Percentiles rank a stretch among this genome's conserved stretches.
phyloP scores from a whole-genome alignment of 2,797 vertebrate species.

The Octomys mimax region DNA sequence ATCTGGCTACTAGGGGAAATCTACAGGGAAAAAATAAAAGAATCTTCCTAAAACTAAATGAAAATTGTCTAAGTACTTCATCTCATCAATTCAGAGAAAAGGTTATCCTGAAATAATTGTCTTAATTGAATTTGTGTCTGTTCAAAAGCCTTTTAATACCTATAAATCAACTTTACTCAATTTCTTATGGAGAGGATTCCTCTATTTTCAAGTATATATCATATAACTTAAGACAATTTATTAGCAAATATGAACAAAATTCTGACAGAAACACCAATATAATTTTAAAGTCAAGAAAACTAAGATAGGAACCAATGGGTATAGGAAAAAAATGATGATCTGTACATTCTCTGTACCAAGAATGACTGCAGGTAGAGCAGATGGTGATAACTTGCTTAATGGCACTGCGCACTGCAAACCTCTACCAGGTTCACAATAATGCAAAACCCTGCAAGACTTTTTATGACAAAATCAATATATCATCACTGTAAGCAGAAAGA shows the following conservation, averaged over 20 bases:
- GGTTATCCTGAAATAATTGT: slow-evolving; percentile 27
- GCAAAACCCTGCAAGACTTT: slow-evolving; percentile 15
- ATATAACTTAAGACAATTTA: slow-evolving; percentile 54
- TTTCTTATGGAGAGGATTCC: slow-evolving; percentile 60
- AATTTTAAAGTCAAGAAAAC: slow-evolving; percentile 22
- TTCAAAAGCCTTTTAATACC: slow-evolving; percentile 71
- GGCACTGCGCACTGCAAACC: slow-evolving; percentile 27
- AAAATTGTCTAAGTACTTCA: slow-evolving; percentile 36
- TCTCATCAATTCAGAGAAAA: slow-evolving; percentile 66
- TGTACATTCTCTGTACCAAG: background rate
- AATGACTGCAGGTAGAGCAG: slow-evolving; percentile 65
- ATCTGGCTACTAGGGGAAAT: slow-evolving; percentile 32
- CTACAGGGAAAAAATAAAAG: background rate
- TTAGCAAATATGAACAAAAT: slow-evolving; percentile 59
- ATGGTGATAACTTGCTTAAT: slow-evolving; percentile 45
- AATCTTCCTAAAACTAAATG: slow-evolving; percentile 57
- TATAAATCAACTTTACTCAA: slow-evolving; percentile 68
- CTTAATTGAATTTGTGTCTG: slow-evolving; percentile 65
- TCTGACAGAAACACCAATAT: slow-evolving; percentile 6
- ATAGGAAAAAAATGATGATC: background rate
- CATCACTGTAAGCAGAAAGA: slow-evolving; percentile 54
- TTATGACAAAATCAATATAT: slow-evolving; percentile 55
- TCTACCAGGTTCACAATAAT: slow-evolving; percentile 45
- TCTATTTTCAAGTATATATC: slow-evolving; percentile 40
- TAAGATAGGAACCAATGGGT: slow-evolving; percentile 37